Evolutionary conservation across 1,140 invertebrate genomes (phyloP).

Genomic region (Ditylenchus dipsaci): DNA sequence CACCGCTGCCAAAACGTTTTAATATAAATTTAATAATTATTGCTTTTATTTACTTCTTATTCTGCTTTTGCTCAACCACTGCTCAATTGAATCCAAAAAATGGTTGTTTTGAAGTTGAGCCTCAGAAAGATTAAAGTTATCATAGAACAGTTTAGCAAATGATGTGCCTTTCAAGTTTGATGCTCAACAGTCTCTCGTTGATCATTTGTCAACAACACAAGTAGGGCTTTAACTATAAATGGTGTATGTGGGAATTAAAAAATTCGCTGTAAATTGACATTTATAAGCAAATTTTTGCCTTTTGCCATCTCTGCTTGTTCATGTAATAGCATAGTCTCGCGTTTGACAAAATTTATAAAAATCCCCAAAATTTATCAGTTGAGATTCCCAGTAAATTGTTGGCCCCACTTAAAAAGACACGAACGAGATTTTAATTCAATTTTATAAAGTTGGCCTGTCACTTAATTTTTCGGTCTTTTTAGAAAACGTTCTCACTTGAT

Average conservation of each 20-base stretch:
- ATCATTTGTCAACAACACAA: not conserved
- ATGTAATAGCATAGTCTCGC: no score
- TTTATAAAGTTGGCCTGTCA: no score
- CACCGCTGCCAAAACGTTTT: not conserved
- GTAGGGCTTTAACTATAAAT: not conserved
- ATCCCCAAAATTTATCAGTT: no score
- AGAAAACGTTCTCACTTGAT: not conserved
- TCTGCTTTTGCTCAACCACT: not conserved
- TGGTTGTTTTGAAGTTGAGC: not conserved
- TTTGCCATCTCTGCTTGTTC: no score
- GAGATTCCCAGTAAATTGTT: no score
- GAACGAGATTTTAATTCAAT: no score
- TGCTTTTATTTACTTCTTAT: not conserved
- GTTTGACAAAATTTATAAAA: no score
- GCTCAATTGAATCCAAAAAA: not conserved
- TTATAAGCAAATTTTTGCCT: not conserved
- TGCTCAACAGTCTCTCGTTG: not conserved
- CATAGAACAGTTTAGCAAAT: not conserved
- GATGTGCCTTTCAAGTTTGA: not conserved
- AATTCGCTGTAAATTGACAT: no score
- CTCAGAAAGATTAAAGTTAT: not conserved
- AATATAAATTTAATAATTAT: not conserved
- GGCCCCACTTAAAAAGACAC: no score
- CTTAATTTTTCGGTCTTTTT: slow-evolving; percentile 3
- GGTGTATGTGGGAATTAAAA: no score